These are phyloP conservation scores for Brachionus manjavacas DNA, from an alignment of 1,140 invertebrate genomes.

Conservation along the genomic window DNA sequence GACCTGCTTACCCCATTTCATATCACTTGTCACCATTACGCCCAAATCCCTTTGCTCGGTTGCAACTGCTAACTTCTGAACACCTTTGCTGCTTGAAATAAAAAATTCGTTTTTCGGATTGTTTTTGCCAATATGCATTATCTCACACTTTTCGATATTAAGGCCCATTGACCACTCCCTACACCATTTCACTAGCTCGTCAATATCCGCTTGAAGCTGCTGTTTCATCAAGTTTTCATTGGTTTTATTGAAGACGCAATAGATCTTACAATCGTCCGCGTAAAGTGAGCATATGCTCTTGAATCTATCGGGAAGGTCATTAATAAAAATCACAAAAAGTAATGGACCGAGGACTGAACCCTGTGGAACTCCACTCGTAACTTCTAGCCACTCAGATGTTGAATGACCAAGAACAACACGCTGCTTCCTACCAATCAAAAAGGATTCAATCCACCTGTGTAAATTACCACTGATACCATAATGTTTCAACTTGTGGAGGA, in stretches of 20 bases:
- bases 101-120: background rate
- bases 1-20: slow-evolving; percentile 41
- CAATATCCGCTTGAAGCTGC: background rate
- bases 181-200: background rate
- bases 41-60: slow-evolving; percentile 14
- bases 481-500: slow-evolving; percentile 40
- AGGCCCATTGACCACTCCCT: background rate
- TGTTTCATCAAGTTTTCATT: background rate
- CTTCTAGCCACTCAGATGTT: slow-evolving; percentile 4
- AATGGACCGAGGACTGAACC: slow-evolving; percentile 45
- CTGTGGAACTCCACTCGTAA: slow-evolving; percentile 44
- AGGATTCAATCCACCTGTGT: slow-evolving; percentile 41
- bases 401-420: slow-evolving; percentile 36
- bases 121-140: background rate
- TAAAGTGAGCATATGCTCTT: background rate
- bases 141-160: background rate
- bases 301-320: slow-evolving; percentile 41
- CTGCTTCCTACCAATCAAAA: slow-evolving; percentile 26
- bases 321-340: slow-evolving; percentile 45
- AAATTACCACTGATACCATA: slow-evolving; percentile 39
- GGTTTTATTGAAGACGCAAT: background rate
- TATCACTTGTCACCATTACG: slow-evolving; percentile 38
- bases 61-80: background rate
- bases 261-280: slow-evolving; percentile 32
- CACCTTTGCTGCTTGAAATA: background rate